Conservation (phyloP, 2,888 invertebrate species). For the Cryptocheilus praepositus region DNA sequence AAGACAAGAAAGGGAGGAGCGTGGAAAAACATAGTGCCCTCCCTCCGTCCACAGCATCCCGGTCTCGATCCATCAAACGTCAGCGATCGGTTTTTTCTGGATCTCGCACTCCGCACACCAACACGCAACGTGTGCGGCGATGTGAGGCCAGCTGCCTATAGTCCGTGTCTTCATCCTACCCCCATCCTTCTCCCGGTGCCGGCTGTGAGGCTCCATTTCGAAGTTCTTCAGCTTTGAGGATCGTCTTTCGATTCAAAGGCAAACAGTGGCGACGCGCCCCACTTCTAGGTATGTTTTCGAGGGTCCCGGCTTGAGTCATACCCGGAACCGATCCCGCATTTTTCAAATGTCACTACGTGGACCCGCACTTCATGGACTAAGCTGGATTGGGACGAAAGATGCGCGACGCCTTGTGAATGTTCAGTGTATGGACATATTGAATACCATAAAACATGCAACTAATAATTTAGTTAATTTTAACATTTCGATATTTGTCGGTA, state of each 20-base stretch:
- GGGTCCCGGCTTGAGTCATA: slow-evolving; percentile 21
- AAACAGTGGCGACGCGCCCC: slow-evolving; percentile 33
- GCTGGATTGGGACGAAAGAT: too few relatives aligned
- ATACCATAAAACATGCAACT: too few relatives aligned
- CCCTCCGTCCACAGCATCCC: slow-evolving; percentile 44
- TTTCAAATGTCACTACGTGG: slow-evolving; percentile 30
- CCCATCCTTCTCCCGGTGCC: slow-evolving; percentile 49
- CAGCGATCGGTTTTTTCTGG: slow-evolving; percentile 68
- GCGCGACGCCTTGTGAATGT: too few relatives aligned
- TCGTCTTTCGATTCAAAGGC: slow-evolving; percentile 51
- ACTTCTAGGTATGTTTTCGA: slow-evolving; percentile 12
- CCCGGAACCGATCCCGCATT: slow-evolving; percentile 32
- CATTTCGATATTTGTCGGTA: too few relatives aligned
- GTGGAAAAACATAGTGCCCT: slow-evolving; percentile 57
- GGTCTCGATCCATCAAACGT: slow-evolving; percentile 72
- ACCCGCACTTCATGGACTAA: too few relatives aligned
- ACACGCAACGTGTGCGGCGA: not conserved
- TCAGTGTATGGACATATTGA: too few relatives aligned
- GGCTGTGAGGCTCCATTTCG: slow-evolving; percentile 26
- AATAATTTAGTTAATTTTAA: too few relatives aligned
- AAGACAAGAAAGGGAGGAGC: slow-evolving; percentile 20
- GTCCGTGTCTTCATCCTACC: slow-evolving; percentile 36
- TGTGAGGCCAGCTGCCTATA: slow-evolving; percentile 50
- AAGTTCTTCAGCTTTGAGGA: slow-evolving; percentile 38
- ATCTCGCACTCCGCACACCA: slow-evolving; percentile 46